Evolutionary conservation across 2,888 invertebrate genomes (phyloP).

Genomic region (Apeira syringaria): DNA sequence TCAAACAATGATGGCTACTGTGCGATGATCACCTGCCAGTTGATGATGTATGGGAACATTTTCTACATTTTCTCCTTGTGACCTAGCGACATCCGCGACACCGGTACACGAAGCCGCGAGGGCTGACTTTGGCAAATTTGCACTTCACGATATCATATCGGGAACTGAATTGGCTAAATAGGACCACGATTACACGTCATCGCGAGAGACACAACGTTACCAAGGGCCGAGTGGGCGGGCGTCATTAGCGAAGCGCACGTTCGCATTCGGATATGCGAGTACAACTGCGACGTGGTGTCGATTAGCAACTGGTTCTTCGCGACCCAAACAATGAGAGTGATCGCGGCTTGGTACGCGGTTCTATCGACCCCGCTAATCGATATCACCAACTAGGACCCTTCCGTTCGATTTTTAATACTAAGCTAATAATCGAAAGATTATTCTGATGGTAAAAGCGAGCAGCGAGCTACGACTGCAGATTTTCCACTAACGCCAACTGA

Average conservation of each 20-base stretch:
- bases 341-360: conserved; percentile 76
- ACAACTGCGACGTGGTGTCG: conserved; percentile 61
- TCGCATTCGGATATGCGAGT: conserved; percentile 60
- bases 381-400: conserved; percentile 51
- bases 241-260: conserved; percentile 58
- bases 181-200: conserved; percentile 35
- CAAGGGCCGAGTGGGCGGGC: conserved; percentile 32
- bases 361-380: conserved; percentile 63
- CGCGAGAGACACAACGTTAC: conserved; percentile 31
- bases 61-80: conserved; percentile 61
- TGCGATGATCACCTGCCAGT: conserved; percentile 72
- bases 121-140: conserved; percentile 4
- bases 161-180: conserved; percentile 32
- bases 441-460: conserved; percentile 38
- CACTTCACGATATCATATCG: conserved; percentile 24
- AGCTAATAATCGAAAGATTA: conserved; percentile 40
- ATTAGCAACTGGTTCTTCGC: conserved; percentile 70
- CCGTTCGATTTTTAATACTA: conserved; percentile 52
- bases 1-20: conserved; percentile 56
- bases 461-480: conserved; percentile 42
- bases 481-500: conserved; percentile 25
- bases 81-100: conserved; percentile 40
- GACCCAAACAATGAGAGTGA: conserved; percentile 78
- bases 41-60: conserved; percentile 77
- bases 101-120: conserved; percentile 25